A percentile compares a stretch with the other conserved stretches of the same genome.
Conservation (phyloP, 1,140 invertebrate species). For the Periplaneta americana region DNA sequence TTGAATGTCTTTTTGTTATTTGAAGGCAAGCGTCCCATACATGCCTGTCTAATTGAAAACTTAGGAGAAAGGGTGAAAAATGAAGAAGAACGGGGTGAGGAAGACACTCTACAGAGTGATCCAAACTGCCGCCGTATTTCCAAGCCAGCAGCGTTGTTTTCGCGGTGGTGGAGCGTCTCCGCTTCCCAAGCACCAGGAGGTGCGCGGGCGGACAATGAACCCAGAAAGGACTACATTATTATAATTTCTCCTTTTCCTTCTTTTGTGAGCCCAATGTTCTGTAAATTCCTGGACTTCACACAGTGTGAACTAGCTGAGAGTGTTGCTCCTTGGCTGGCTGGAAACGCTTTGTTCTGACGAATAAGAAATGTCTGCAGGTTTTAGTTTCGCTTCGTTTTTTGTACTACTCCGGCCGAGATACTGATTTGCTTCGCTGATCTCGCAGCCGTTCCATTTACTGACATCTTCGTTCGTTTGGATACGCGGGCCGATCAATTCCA, state of each 20-base stretch:
- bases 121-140: no score
- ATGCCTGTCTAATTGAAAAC: no score
- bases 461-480: background rate
- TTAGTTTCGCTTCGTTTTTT: background rate
- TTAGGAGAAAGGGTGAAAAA: no score
- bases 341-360: background rate
- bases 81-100: no score
- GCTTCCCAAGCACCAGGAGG: no score
- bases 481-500: background rate
- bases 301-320: background rate
- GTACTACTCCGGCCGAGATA: background rate
- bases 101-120: no score
- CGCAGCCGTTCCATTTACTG: background rate
- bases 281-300: background rate
- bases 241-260: background rate
- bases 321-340: no score
- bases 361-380: background rate
- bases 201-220: background rate
- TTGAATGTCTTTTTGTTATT: no score
- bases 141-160: no score
- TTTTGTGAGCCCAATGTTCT: background rate
- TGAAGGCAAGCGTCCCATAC: no score
- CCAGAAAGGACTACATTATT: background rate
- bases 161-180: no score
- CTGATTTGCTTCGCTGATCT: background rate